phyloP scores from a whole-genome alignment of 2,797 vertebrate genomes.

The Thripadectes ignobilis region DNA sequence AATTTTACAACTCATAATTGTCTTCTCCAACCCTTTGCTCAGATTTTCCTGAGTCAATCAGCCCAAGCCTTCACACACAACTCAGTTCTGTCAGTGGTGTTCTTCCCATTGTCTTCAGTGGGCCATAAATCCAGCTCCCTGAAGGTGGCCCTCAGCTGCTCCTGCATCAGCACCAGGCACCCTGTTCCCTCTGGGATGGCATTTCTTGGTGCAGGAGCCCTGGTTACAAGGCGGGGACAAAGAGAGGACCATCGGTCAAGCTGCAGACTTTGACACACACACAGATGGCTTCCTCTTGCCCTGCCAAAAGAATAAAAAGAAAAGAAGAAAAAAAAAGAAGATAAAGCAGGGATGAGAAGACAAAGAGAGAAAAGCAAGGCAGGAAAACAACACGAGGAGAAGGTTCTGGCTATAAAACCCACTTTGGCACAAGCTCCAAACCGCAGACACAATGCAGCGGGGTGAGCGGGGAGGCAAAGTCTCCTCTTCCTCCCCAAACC shows the following conservation, averaged over 20 bases:
- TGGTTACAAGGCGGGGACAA: not conserved
- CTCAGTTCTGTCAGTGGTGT: not conserved
- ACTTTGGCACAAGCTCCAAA: not conserved
- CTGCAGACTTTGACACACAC: not conserved
- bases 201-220: not conserved
- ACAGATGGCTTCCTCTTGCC: not conserved
- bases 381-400: not conserved
- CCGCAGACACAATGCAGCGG: rapidly evolving
- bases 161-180: not conserved
- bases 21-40: not conserved
- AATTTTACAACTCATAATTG: not conserved
- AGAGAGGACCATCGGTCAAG: not conserved
- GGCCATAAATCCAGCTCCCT: not conserved
- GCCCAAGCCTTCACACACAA: not conserved
- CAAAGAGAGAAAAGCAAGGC: not conserved
- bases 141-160: not conserved
- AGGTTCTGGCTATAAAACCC: not conserved
- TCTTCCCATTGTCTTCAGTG: not conserved
- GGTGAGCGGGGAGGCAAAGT: not conserved
- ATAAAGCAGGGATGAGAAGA: not conserved
- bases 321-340: not conserved
- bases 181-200: not conserved
- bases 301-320: too few species aligned
- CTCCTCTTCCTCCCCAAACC: not conserved
- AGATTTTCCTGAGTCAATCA: not conserved